Evolutionary conservation across 35 echinoderm and acorn worm genomes (phyloP).

Genomic region (Anneissia japonica): DNA sequence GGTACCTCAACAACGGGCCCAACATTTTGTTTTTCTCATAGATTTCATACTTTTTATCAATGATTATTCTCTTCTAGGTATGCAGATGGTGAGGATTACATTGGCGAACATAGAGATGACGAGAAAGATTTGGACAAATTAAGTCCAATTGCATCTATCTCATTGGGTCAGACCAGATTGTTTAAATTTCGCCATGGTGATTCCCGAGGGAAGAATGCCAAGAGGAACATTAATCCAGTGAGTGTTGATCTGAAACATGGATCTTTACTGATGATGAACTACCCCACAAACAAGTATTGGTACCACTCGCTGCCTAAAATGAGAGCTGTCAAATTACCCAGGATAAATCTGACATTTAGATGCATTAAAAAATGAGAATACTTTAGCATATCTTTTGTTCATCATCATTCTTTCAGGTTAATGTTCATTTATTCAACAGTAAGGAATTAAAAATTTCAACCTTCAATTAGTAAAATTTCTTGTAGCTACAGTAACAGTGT

Average conservation of each 20-base stretch:
- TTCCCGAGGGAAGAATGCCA: slow-evolving; percentile 39
- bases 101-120: slow-evolving; percentile 94
- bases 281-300: slow-evolving; percentile 81
- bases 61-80: slow-evolving; percentile 44
- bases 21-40: not conserved
- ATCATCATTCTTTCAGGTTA: too few species aligned
- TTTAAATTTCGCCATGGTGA: slow-evolving; percentile 69
- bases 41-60: not conserved
- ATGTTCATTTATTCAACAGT: too few species aligned
- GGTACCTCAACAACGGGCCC: not conserved
- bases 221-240: slow-evolving; percentile 53
- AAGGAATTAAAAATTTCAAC: too few species aligned
- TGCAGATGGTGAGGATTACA: slow-evolving; percentile 75
- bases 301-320: slow-evolving; percentile 85
- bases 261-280: slow-evolving; percentile 82
- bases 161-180: slow-evolving; percentile 61
- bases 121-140: slow-evolving; percentile 67
- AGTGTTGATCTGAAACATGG: slow-evolving; percentile 70
- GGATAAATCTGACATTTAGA: slow-evolving; percentile 96
- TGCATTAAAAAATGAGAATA: slow-evolving; percentile 22
- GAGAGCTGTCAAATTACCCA: not conserved
- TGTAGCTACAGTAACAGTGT: too few species aligned
- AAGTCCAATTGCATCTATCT: slow-evolving; percentile 75
- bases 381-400: too few species aligned
- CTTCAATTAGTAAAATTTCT: too few species aligned